Evolutionary conservation across 2,113 vertebrate species (phyloP).

Genomic region (Potamarius usumacintae): DNA sequence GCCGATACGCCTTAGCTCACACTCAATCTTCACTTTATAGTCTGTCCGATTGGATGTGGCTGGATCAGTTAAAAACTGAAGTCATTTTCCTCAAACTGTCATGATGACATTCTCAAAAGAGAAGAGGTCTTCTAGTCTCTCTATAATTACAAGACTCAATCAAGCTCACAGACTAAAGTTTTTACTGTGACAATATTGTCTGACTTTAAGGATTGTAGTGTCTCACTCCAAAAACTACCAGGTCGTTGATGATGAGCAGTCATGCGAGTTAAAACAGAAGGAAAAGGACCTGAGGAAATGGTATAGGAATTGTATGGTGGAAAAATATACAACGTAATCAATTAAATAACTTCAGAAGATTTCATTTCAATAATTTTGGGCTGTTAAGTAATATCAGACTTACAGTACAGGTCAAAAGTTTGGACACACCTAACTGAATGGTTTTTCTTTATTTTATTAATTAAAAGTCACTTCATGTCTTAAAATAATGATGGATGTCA

Average conservation of each 20-base stretch:
- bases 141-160: conserved; percentile 24
- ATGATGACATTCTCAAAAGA: conserved; percentile 36
- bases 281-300: neutral
- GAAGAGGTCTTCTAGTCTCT: conserved; percentile 16
- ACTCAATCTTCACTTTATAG: conserved; percentile 50
- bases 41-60: conserved; percentile 67
- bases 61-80: conserved; percentile 58
- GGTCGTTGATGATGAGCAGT: neutral
- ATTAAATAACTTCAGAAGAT: neutral
- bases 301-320: neutral
- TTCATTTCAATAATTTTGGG: neutral
- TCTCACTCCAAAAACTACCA: neutral
- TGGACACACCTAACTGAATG: no score
- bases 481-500: no score
- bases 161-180: conserved; percentile 5
- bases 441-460: no score
- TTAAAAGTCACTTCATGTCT: no score
- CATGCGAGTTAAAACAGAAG: neutral
- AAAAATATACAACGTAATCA: neutral
- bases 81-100: conserved; percentile 65
- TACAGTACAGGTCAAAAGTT: no score
- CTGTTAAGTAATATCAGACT: neutral
- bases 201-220: conserved; percentile 2
- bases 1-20: conserved; percentile 58
- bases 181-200: neutral